Base-by-base conservation (phyloP, 2,888 invertebrate species). In the Pterostichus madidus region DNA sequence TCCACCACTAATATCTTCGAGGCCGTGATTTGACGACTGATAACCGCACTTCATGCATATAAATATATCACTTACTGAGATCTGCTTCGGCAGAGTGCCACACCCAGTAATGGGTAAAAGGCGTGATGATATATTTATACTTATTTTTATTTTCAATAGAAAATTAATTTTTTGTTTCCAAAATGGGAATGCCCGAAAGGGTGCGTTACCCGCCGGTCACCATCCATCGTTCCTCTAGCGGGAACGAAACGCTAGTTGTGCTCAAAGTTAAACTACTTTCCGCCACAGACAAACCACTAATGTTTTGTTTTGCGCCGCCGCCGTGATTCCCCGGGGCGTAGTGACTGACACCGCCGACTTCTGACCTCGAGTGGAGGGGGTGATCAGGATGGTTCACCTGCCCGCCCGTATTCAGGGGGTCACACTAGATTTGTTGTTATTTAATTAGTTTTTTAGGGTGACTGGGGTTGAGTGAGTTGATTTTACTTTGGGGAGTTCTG, bases 201-300 rank as follows among this genome's bases (percentile, higher is more conserved):
- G 39, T 39, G 39, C 39, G 39, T 39, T 5, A 44, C 68, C 68
- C 68, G 44, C 68, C 7, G 68, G 68, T 17, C 64, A 64, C 11
- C 11, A 24, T 59, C 11, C 11, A 24, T 59, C 24, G 39, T 24
- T 17, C 17, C 11, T 64, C 35, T 32, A 7, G 11, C 13, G 31
- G n/a, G 32, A 10, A 64, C 64, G 24, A 59, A 52, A n/a, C 17
- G 56, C 10, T 44, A 44, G 71, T 71, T 75, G 49, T 64, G 31
- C 56, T 61, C 61, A 80, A 73, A 80, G 80, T 73, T 71, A 71
- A 68, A 80, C 71, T 80, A 80, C 68, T 80, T 80, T 80, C 73
- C 39, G 44, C 73, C 80, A 73, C 68, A 39, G 56, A 73, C 80
- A 53, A 56, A 80, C 80, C 80, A 35, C 80, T 53, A 80, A 73